Conservation (phyloP, 2,888 invertebrate genomes). For the Spicauda simplicius region DNA sequence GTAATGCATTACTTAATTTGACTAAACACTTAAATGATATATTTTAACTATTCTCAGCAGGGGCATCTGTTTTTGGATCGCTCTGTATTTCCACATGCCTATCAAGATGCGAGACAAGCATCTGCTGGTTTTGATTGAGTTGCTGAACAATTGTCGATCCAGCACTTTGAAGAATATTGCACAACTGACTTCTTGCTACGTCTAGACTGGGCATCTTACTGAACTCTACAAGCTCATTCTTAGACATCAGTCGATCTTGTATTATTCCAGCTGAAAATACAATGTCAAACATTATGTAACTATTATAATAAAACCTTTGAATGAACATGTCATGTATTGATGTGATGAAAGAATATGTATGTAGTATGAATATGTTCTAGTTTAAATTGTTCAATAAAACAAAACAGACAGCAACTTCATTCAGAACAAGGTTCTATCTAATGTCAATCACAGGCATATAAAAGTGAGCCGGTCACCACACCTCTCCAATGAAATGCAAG, state of each 20-base stretch:
- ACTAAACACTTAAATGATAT: not conserved
- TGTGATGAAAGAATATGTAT: too few species aligned
- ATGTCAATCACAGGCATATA: too few species aligned
- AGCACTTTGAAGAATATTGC: constrained; percentile 87
- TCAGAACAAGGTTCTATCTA: too few species aligned
- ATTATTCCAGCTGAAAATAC: constrained; percentile 88
- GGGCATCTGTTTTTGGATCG: constrained; percentile 35
- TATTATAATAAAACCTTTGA: too few species aligned
- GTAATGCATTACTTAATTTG: constrained; percentile 1
- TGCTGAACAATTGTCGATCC: constrained; percentile 87
- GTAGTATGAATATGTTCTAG: too few species aligned
- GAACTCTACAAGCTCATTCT: constrained; percentile 88
- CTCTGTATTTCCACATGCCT: constrained; percentile 77
- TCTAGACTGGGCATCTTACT: constrained; percentile 87
- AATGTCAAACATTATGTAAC: too few species aligned
- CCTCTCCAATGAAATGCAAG: too few species aligned
- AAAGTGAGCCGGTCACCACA: too few species aligned
- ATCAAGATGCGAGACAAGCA: constrained; percentile 87
- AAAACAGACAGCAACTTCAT: too few species aligned
- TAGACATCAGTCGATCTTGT: constrained; percentile 87
- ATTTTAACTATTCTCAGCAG: constrained; percentile 10
- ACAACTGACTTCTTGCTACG: constrained; percentile 87
- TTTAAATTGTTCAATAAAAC: too few species aligned
- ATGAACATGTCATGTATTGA: too few species aligned
- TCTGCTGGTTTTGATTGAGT: constrained; percentile 88